Evolutionary conservation across 2,888 invertebrate genomes (phyloP).

Genomic region (Sceliomorpha sp.): DNA sequence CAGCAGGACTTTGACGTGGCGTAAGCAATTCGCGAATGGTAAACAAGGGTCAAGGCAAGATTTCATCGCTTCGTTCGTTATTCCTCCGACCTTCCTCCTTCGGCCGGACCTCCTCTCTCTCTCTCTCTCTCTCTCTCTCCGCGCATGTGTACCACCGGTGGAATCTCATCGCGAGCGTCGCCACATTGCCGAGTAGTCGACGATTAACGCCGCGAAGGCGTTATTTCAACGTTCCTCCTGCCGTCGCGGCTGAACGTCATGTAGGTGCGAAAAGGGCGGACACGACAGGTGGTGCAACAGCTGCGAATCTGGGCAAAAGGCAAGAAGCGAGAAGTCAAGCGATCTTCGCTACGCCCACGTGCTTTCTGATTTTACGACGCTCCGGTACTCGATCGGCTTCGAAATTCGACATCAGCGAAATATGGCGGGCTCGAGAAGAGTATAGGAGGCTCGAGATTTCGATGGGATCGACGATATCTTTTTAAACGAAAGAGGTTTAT

Average conservation of each 20-base stretch:
- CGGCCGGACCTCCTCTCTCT: constrained; percentile 9
- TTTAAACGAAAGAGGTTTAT: no score
- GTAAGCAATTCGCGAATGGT: constrained; percentile 18
- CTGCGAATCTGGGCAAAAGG: constrained; percentile 69
- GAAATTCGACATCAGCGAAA: no score
- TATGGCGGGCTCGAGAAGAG: no score
- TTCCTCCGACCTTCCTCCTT: constrained; percentile 4
- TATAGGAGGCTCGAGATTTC: no score
- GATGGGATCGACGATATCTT: no score
- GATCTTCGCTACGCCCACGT: constrained; percentile 63
- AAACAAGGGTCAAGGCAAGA: constrained; percentile 15
- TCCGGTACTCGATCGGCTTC: constrained; percentile 21
- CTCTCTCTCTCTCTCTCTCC: no score
- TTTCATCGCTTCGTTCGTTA: constrained; percentile 22
- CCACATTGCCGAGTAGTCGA: constrained; percentile 37
- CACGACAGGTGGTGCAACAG: constrained; percentile 71
- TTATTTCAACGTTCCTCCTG: constrained; percentile 38
- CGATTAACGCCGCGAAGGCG: constrained; percentile 56
- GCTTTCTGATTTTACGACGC: constrained; percentile 35
- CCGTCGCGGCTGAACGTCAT: constrained; percentile 48
- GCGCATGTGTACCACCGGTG: constrained; percentile 21
- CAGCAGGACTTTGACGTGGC: no score
- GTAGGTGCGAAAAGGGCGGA: constrained; percentile 72
- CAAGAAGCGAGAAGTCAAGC: constrained; percentile 59
- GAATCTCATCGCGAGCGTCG: constrained; percentile 27